Conservation (phyloP, 1,140 invertebrate species). For the Drosophila dunni region DNA sequence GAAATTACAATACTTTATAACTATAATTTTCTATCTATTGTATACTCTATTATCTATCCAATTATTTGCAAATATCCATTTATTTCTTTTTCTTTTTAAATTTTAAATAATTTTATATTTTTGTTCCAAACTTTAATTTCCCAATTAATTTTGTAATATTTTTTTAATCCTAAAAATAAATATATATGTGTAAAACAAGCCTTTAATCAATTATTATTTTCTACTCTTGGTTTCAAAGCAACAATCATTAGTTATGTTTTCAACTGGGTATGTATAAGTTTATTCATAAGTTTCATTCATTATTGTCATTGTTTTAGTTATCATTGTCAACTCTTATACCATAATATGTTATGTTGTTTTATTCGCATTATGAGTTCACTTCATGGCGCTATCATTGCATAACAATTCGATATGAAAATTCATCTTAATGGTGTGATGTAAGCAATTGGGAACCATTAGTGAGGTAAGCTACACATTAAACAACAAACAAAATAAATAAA, state of each 20-base stretch:
- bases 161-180: slow-evolving; percentile 28
- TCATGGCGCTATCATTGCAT: slow-evolving; percentile 81
- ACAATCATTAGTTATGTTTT: slow-evolving; percentile 71
- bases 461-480: slow-evolving; percentile 85
- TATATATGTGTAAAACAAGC: slow-evolving; percentile 14
- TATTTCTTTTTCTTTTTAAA: slow-evolving; percentile 4
- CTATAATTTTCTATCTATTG: slow-evolving; percentile 32
- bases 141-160: slow-evolving; percentile 16
- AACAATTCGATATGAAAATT: slow-evolving; percentile 72
- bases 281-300: slow-evolving; percentile 30
- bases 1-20: slow-evolving; percentile 69
- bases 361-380: slow-evolving; percentile 66
- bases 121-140: slow-evolving; percentile 14
- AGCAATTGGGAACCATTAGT: slow-evolving; percentile 85
- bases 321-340: slow-evolving; percentile 42
- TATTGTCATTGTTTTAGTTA: slow-evolving; percentile 1
- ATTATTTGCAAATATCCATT: not conserved
- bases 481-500: slow-evolving; percentile 55
- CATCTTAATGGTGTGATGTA: slow-evolving; percentile 84
- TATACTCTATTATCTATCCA: slow-evolving; percentile 41
- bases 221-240: slow-evolving; percentile 36
- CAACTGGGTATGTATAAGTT: slow-evolving; percentile 61
- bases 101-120: slow-evolving; percentile 37
- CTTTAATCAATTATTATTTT: slow-evolving; percentile 8
- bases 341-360: slow-evolving; percentile 15